These are phyloP conservation scores for Drosophila tripunctata DNA, from an alignment of 2,888 invertebrate genomes.

Conservation along the genomic window DNA sequence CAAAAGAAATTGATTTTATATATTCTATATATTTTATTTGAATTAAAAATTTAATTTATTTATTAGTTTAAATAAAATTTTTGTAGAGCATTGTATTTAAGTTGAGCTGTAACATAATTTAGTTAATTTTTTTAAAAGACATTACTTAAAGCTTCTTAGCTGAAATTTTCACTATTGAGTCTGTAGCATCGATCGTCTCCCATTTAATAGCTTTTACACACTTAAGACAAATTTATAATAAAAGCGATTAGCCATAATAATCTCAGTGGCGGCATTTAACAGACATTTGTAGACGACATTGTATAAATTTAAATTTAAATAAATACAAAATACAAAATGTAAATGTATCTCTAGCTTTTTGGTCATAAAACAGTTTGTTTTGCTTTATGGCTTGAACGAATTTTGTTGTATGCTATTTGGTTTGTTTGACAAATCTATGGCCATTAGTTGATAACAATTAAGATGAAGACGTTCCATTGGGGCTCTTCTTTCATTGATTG, in stretches of 20 bases:
- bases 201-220: constrained; percentile 76
- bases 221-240: constrained; percentile 40
- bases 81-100: not conserved
- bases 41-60: too few species aligned
- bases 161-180: constrained; percentile 1
- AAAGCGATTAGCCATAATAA: constrained; percentile 46
- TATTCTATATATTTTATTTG: too few species aligned
- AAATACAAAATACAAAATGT: constrained; percentile 15
- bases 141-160: not conserved
- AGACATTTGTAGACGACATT: constrained; percentile 53
- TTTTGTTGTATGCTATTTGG: constrained; percentile 31
- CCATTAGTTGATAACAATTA: constrained; percentile 76
- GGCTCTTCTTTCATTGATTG: not conserved
- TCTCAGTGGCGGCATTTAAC: constrained; percentile 58
- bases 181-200: constrained; percentile 6
- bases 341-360: constrained; percentile 66
- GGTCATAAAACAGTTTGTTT: constrained; percentile 67
- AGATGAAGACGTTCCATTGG: constrained; percentile 41
- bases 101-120: not conserved
- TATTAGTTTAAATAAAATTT: too few species aligned
- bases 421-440: constrained; percentile 63
- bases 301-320: constrained; percentile 56
- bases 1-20: too few species aligned
- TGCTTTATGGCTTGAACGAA: constrained; percentile 39
- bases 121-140: not conserved